Evolutionary conservation across 2,113 vertebrate species (phyloP).

Genomic region (Amazona guildingii): DNA sequence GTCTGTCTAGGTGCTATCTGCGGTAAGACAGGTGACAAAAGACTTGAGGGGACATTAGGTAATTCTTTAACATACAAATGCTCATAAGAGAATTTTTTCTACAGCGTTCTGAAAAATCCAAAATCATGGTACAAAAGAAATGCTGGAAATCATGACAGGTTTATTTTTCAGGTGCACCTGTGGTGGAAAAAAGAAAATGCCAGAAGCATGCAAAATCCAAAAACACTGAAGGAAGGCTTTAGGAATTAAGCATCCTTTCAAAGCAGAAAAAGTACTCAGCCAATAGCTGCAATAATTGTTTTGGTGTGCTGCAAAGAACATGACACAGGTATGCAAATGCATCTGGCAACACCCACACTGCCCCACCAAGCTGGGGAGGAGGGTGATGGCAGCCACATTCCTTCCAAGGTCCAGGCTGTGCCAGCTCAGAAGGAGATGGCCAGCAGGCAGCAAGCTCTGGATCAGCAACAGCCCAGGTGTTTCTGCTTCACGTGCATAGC

Average conservation of each 20-base stretch:
- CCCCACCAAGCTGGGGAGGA: not conserved
- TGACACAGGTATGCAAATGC: not conserved
- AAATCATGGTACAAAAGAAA: not conserved
- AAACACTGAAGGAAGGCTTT: not conserved
- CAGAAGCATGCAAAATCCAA: not conserved
- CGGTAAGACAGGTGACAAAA: not conserved
- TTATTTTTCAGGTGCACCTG: not conserved
- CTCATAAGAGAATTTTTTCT: not conserved
- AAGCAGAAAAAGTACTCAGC: not conserved
- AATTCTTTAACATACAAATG: not conserved
- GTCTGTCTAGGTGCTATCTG: not conserved
- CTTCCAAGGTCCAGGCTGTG: not conserved
- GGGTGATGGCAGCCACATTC: not conserved
- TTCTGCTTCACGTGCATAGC: not conserved
- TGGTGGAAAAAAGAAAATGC: not conserved
- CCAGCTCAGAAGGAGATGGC: not conserved
- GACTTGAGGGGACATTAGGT: not conserved
- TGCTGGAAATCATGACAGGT: not conserved
- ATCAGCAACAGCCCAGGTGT: constrained; percentile 3
- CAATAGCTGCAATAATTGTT: not conserved
- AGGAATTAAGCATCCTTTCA: not conserved
- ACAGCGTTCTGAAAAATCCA: not conserved
- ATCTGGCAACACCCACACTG: not conserved
- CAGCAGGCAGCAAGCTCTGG: not conserved
- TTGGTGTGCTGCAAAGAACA: not conserved